Percentiles rank a stretch among this genome's conserved stretches.
phyloP scores from a whole-genome alignment of 2,797 vertebrate genomes.

The Hydrocynus forskahlii region DNA sequence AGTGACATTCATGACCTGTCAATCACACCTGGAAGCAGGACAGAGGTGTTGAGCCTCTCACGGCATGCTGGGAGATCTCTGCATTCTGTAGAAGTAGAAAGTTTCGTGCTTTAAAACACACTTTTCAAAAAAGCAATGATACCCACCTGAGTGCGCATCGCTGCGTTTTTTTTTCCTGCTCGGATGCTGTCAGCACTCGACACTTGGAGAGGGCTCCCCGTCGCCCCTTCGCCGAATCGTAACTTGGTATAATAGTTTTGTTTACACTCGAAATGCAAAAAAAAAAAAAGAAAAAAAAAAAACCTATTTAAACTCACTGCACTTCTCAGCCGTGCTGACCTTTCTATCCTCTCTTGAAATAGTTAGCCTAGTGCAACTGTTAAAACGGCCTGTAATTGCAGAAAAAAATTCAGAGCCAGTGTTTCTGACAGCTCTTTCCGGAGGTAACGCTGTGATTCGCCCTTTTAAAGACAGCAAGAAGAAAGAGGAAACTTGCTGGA shows the following conservation, averaged over 20 bases:
- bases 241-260: slow-evolving; percentile 11
- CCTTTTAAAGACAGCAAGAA: background rate
- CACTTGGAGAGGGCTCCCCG: background rate
- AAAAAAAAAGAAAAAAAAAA: no score
- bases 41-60: no score
- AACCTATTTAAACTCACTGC: background rate
- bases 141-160: background rate
- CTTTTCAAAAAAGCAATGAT: no score
- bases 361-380: background rate
- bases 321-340: background rate
- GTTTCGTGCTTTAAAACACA: no score
- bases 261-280: background rate
- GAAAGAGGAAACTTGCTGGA: background rate
- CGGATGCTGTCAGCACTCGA: background rate
- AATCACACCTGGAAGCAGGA: no score
- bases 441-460: background rate
- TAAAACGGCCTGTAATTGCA: background rate
- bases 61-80: no score
- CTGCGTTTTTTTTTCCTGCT: background rate
- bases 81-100: no score
- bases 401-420: background rate
- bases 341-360: background rate
- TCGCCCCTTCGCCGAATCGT: background rate
- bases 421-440: background rate
- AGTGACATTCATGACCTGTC: no score